A percentile compares a stretch with the other conserved stretches of the same genome.
Conservation (phyloP, 2,113 vertebrate species). For the Dendropsophus ebraccatus region DNA sequence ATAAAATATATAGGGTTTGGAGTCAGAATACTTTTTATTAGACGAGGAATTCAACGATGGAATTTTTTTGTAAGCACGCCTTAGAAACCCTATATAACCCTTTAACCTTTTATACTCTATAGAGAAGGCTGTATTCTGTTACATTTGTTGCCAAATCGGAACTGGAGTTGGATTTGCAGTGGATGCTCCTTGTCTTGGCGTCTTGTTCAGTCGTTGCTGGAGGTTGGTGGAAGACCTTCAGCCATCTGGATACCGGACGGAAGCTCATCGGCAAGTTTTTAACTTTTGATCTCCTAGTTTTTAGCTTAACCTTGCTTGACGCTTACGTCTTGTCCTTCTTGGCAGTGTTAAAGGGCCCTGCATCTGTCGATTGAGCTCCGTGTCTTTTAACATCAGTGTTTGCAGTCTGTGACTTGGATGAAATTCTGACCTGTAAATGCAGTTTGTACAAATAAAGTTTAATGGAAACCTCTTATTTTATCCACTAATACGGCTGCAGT, state of each 20-base stretch:
- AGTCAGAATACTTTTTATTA: too few relatives aligned
- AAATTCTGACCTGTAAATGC: constrained; percentile 2
- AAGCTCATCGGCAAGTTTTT: background rate
- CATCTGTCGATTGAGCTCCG: background rate
- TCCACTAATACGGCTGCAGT: background rate
- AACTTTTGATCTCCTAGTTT: background rate
- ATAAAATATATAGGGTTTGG: too few relatives aligned
- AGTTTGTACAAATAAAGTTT: constrained; percentile 15
- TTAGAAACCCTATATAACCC: too few relatives aligned
- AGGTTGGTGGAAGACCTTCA: background rate
- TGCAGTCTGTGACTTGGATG: background rate
- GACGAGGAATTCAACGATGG: too few relatives aligned
- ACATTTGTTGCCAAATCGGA: too few relatives aligned
- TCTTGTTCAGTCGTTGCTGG: background rate
- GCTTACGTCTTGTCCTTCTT: background rate
- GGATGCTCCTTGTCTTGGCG: background rate
- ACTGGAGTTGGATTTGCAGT: too few relatives aligned
- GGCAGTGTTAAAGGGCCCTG: background rate
- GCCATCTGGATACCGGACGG: background rate
- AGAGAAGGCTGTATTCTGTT: too few relatives aligned
- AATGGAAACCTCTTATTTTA: background rate
- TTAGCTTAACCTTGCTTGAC: background rate
- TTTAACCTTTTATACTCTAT: too few relatives aligned
- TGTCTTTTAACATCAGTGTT: background rate
- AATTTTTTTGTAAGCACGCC: background rate